Evolutionary conservation across 2,797 vertebrate species (phyloP), one percentile per base, ranked within the genome.

Genomic region (Sylvia borin): DNA sequence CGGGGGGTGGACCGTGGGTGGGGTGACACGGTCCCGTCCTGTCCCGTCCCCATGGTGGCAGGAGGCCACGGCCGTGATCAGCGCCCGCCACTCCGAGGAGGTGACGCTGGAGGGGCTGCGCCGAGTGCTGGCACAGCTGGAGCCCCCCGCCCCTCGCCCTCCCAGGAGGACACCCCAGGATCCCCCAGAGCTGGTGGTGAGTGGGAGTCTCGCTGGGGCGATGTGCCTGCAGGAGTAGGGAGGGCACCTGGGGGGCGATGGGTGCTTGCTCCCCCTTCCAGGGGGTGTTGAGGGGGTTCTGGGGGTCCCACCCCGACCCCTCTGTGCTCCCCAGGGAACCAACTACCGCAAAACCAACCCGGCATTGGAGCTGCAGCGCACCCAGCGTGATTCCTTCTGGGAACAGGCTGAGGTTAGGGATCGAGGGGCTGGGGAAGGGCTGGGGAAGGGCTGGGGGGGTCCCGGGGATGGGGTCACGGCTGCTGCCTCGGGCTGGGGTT

Each of bases 321-420:
- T 26, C 45, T 0, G 13, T 38, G 34, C 58, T 53, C 34, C 10
- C 3, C 67, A 99, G 98, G 99, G 99, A 47, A 99, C 99, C 73
- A 99, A 99, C 95, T 99, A 99, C 97, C 98, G 97, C 96, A 99
- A 99, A 95, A 99, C 99, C 1, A 99, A 99, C 71, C 98, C 99
- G 4, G 98, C 98, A 1, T 96, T 99, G 98, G 98, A 99, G 98
- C 98, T 99, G 96, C 98, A 98, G 93, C 96, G 96, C 62, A 98
- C 98, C 92, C 98, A 98, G 96, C 98, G 98, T 94, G 98, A 98
- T 82, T 98, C 98, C 47, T 99, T 99, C 98, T 99, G 99, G 99
- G 98, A 98, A 25, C 97, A 98, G 96, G 98, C 98, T 34, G 99
- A 99, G 98, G 99, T 99, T 95, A 76, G 93, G 13, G 18, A 6